Evolutionary conservation across 2,888 invertebrate species (phyloP), one percentile per base, ranked within the genome.

Genomic region (Lasiommata megera): DNA sequence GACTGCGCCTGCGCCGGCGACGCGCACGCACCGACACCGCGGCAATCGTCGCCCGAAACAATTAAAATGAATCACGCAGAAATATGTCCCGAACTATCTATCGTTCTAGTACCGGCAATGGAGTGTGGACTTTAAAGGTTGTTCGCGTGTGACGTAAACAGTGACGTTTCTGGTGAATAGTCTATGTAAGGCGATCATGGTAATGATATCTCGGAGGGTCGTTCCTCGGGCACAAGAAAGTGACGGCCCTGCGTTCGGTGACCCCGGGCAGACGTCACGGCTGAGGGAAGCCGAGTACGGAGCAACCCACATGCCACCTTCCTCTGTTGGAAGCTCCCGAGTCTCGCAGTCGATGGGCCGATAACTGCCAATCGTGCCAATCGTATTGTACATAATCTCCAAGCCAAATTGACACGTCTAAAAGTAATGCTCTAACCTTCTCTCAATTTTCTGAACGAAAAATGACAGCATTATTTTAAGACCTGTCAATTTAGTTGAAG

Each of bases 201-300:
- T 79, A 84, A 80, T 82, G 82, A 83, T 80, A 83, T 83, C 80
- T 81, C 66, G 71, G 73, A 83, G 84, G 86, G 84, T 82, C 81
- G 84, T 73, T 80, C 76, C 79, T 80, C 79, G 80, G 79, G 74
- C 74, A 79, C 73, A 84, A 70, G 85, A 86, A 84, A 86, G 85
- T 67, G 64, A 66, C 77, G 79, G 82, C 81, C 80, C 80, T 80
- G 79, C 83, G 88, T 82, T 80, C 88, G 80, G 78, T 84, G 88
- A 88, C 88, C 88, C 83, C 87, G 80, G 80, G 81, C 85, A 71
- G 73, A 87, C 84, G 88, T 79, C 82, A 84, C 79, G 87, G 78
- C 80, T 83, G 80, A 86, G 82, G 79, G 82, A 80, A 82, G 79
- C 78, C 85, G 83, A 81, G 8, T 71, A 69, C 58, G 65, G 64